These are phyloP conservation scores for Rhamnusium bicolor DNA, from an alignment of 2,888 invertebrate genomes.

Conservation along the genomic window DNA sequence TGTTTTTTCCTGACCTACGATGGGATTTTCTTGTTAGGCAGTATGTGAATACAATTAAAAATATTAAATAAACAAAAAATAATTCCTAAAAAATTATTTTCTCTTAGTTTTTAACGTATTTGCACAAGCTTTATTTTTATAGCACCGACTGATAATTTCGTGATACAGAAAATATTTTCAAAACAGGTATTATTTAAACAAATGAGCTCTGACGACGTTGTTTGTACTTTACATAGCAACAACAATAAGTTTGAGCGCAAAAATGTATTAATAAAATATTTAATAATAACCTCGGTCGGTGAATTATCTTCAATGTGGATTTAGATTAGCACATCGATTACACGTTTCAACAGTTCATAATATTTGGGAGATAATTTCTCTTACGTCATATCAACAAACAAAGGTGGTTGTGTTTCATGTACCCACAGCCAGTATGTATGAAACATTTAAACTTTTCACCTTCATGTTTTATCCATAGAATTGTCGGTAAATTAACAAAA, in stretches of 20 bases:
- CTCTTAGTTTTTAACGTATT: background rate
- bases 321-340: constrained; percentile 39
- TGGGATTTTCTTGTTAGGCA: background rate
- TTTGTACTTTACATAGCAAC: constrained; percentile 29
- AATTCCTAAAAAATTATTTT: background rate
- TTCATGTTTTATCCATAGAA: background rate
- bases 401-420: constrained; percentile 12
- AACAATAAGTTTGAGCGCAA: constrained; percentile 25
- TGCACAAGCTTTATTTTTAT: background rate
- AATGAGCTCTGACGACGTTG: constrained; percentile 6
- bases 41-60: background rate
- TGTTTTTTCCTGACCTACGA: too few relatives aligned
- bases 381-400: constrained; percentile 33
- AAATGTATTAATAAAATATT: constrained; percentile 27
- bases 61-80: background rate
- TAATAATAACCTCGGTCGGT: constrained; percentile 31
- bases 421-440: background rate
- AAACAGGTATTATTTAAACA: constrained; percentile 27
- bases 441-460: constrained; percentile 2
- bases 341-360: constrained; percentile 38
- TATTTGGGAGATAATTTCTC: constrained; percentile 33
- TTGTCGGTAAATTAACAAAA: background rate
- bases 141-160: background rate
- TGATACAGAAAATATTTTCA: constrained; percentile 21
- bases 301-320: constrained; percentile 33